phyloP scores from a whole-genome alignment of 2,888 invertebrate genomes.

The Hipparchia semele region DNA sequence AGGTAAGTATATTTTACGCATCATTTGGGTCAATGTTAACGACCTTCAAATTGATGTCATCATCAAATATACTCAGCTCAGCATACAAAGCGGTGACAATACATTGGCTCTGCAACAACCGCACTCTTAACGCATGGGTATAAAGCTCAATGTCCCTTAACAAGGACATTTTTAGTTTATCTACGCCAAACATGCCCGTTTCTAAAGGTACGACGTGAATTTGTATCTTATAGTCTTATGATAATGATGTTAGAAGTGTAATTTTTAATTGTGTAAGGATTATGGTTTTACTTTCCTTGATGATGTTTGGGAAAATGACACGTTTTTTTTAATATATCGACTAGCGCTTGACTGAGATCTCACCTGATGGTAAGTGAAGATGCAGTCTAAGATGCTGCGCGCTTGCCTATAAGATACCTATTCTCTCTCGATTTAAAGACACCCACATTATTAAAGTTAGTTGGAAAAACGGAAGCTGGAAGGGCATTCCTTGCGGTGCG shows the following conservation, averaged over 20 bases:
- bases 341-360: too few species aligned
- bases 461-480: too few species aligned
- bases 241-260: background rate
- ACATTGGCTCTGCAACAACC: background rate
- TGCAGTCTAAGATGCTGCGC: too few species aligned
- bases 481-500: too few species aligned
- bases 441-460: too few species aligned
- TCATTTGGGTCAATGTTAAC: constrained; percentile 41
- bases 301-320: constrained; percentile 5
- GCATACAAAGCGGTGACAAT: constrained; percentile 24
- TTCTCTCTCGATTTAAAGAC: too few species aligned
- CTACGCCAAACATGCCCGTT: background rate
- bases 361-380: too few species aligned
- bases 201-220: background rate
- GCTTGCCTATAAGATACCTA: too few species aligned
- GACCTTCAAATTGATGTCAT: constrained; percentile 34
- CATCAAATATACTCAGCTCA: constrained; percentile 25
- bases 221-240: background rate
- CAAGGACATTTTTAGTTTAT: background rate
- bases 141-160: constrained; percentile 11
- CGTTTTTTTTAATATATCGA: background rate
- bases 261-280: background rate
- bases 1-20: constrained; percentile 8
- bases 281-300: constrained; percentile 19
- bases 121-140: background rate